Base-by-base conservation (phyloP, 2,113 vertebrate genomes). In the Bombycilla garrulus region DNA sequence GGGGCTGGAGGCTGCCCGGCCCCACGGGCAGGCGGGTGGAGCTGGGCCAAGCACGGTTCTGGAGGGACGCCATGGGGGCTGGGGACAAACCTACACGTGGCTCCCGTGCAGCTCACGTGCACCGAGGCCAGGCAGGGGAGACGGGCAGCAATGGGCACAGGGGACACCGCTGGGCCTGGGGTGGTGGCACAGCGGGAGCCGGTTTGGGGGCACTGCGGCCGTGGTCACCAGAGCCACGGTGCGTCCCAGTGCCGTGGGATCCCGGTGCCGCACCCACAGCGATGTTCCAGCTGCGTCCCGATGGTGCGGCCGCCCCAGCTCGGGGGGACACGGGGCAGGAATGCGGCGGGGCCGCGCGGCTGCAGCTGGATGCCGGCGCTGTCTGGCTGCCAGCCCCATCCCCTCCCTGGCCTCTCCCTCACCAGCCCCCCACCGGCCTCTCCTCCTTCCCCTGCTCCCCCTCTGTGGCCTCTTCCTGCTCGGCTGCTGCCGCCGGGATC, bases 381-480 rank as follows among this genome's bases (percentile, higher is more conserved):
- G 69, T 56, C n/a, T 77, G 82, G 69, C 86, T 94, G 95, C 94
- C 92, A 91, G 90, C 94, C 81, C 53, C 90, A 73, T 93, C 95
- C 94, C 94, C 94, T 86, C 94, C 92, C 92, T 44, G 90, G 92
- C 94, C 90, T 92, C 92, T 88, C 94, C 95, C 95, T 91, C 71
- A 26, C 66, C 90, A 81, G 92, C 95, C 92, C 93, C 93, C 93
- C 83, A 54, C 93, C 61, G 89, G 93, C 93, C 93, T 93, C 95
- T 89, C 77, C 87, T 88, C 92, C 90, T 86, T 95, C 94, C 87
- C 80, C 69, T 11, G 77, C 95, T 89, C 92, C 94, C 95, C 92
- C 90, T 95, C 87, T 25, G 36, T 0, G 94, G 95, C 95, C 95
- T 94, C 95, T 96, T 96, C 95, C 95, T 96, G 95, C 94, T 95